Percentiles rank a stretch among this genome's conserved stretches.
Evolutionary conservation across 2,113 vertebrate genomes (phyloP).

Genomic region (Pseudopodoces humilis): DNA sequence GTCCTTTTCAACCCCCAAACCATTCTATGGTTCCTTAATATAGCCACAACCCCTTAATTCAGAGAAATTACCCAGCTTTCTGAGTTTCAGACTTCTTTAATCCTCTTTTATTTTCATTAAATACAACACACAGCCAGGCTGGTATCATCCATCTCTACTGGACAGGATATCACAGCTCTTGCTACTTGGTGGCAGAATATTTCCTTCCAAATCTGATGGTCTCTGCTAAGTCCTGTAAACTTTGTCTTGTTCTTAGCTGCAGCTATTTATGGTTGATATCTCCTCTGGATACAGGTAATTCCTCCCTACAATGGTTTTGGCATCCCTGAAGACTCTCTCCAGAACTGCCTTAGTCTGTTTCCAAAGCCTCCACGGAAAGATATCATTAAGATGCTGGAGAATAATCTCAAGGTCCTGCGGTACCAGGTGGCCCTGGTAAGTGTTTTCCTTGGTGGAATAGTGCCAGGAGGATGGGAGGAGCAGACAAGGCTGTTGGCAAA

Average conservation of each 20-base stretch:
- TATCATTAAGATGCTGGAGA: conserved; percentile 85
- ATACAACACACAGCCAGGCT: not conserved
- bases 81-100: not conserved
- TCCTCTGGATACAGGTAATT: conserved; percentile 75
- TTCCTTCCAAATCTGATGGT: not conserved
- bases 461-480: not conserved
- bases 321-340: conserved; percentile 86
- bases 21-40: not conserved
- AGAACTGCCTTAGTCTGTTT: conserved; percentile 88
- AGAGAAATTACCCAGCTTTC: not conserved
- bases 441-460: not conserved
- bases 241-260: not conserved
- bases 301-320: conserved; percentile 95
- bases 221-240: not conserved
- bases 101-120: not conserved
- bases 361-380: conserved; percentile 85
- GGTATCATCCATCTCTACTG: not conserved
- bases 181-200: not conserved
- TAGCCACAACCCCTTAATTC: not conserved
- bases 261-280: not conserved
- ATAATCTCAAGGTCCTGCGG: conserved; percentile 83
- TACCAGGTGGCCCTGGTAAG: conserved; percentile 86
- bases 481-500: not conserved
- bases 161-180: not conserved
- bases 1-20: not conserved